A percentile compares a stretch with the other conserved stretches of the same genome.
Evolutionary conservation across 2,888 invertebrate genomes (phyloP).

Genomic region (Hirtodrosophila histrioides): DNA sequence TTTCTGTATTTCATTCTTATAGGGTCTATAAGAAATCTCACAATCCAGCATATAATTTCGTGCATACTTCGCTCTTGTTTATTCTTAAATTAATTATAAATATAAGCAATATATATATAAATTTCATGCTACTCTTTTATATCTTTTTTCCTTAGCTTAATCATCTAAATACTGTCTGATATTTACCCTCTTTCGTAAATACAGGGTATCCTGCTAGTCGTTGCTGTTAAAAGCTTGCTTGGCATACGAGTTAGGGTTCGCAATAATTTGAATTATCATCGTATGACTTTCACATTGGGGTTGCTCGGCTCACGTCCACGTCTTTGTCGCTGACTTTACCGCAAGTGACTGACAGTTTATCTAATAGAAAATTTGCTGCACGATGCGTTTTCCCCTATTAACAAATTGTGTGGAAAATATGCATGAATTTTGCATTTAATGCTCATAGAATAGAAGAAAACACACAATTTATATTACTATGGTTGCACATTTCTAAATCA

Average conservation of each 20-base stretch:
- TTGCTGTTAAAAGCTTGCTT: not conserved
- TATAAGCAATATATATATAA: no score
- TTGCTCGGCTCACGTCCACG: constrained; percentile 44
- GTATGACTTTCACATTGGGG: constrained; percentile 60
- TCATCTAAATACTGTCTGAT: no score
- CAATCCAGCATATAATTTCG: no score
- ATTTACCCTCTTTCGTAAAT: not conserved
- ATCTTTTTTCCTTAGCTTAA: no score
- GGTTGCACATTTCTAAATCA: not conserved
- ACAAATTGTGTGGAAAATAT: constrained; percentile 67
- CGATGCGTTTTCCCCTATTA: constrained; percentile 36
- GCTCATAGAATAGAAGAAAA: not conserved
- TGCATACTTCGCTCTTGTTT: no score
- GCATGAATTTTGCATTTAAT: constrained; percentile 29
- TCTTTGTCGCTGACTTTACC: constrained; percentile 16
- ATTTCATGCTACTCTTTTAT: no score
- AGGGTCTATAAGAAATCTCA: no score
- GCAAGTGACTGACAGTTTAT: constrained; percentile 72
- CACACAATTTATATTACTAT: not conserved
- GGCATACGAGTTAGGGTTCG: constrained; percentile 9
- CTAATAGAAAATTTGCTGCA: constrained; percentile 66
- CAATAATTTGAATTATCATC: constrained; percentile 67
- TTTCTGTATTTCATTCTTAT: no score
- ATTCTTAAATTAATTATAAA: no score
- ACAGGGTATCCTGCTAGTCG: constrained; percentile 21